phyloP scores from a whole-genome alignment of 2,888 invertebrate species.

The Drosophila niveifrons region DNA sequence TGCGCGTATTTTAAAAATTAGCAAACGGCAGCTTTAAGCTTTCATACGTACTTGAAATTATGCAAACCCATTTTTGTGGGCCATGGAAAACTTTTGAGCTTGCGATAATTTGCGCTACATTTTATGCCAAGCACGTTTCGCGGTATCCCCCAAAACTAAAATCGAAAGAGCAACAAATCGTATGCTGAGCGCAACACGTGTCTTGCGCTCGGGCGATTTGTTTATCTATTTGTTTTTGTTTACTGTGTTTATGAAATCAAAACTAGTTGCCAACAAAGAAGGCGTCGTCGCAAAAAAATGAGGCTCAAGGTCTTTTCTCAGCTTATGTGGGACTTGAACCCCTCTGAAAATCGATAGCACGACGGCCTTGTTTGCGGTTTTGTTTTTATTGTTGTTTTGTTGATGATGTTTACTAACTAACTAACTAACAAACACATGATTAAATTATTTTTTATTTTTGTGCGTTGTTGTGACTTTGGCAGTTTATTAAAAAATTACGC shows the following conservation, averaged over 20 bases:
- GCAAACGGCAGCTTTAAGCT: not conserved
- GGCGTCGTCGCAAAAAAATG: constrained; percentile 49
- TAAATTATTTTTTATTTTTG: constrained; percentile 28
- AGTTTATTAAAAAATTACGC: constrained; percentile 13
- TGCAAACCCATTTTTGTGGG: constrained; percentile 7
- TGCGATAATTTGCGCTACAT: constrained; percentile 28
- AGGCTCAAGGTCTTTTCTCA: constrained; percentile 52
- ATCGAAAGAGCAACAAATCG: constrained; percentile 18
- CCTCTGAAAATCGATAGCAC: constrained; percentile 54
- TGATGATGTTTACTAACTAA: constrained; percentile 50
- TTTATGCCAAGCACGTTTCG: constrained; percentile 47
- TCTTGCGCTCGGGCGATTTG: constrained; percentile 42
- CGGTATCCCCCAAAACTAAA: constrained; percentile 17
- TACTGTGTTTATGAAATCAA: constrained; percentile 38
- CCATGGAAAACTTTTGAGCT: constrained; percentile 28
- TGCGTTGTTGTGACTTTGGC: constrained; percentile 12
- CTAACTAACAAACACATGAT: constrained; percentile 1
- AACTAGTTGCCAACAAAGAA: constrained; percentile 64
- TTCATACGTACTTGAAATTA: constrained; percentile 31
- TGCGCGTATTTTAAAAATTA: constrained; percentile 11
- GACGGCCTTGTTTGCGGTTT: constrained; percentile 54
- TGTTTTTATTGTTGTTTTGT: constrained; percentile 20
- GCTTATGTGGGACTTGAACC: constrained; percentile 25
- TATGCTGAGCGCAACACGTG: constrained; percentile 70
- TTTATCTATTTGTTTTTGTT: constrained; percentile 23